Base-by-base conservation (phyloP, 2,797 vertebrate genomes). In the Myotis planiceps region DNA sequence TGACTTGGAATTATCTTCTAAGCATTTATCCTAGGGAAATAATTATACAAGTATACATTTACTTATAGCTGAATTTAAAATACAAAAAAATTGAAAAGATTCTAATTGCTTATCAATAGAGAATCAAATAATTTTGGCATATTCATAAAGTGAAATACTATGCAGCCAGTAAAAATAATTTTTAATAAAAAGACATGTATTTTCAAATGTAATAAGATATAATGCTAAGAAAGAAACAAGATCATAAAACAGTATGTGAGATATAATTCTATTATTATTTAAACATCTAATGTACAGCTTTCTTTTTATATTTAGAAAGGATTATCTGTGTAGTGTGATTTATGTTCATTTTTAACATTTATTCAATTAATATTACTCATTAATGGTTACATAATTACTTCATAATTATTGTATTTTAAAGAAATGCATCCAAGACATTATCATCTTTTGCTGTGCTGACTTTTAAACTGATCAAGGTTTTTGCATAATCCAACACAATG, bases 311-410 rank as follows among this genome's bases (percentile, higher is more conserved):
- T 45, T 88, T 90, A 49, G 65, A 95, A 63, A 80, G 21, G 29
- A 47, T 71, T 39, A 88, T 86, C 25, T 32, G 1, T 75, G 0
- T 42, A 82, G 9, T 34, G 29, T 16, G 10, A 53, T 66, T 45
- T 69, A 81, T 55, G 66, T 96, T 29, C 25, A 78, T 66, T 86
- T 66, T 63, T 75, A 72, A 60, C 51, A 39, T 75, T 95, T 60
- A 12, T 76, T 71, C 18, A 55, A 14, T 74, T 74, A 94, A 79
- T 9, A n/a, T 1, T 93, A 51, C 6, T 82, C 21, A 84, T 58
- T 25, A 32, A n/a, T 21, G 42, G 14, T 88, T 58, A 58, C 1
- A 47, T 32, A 72, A 90, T 81, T 75, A 69, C 65, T 60, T 92
- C 16, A 39, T 5, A 93, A 68, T 27, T 66, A 58, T n/a, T 25